Evolutionary conservation across 2,888 invertebrate species (phyloP).

Genomic region (Lasioglossum villosulum): DNA sequence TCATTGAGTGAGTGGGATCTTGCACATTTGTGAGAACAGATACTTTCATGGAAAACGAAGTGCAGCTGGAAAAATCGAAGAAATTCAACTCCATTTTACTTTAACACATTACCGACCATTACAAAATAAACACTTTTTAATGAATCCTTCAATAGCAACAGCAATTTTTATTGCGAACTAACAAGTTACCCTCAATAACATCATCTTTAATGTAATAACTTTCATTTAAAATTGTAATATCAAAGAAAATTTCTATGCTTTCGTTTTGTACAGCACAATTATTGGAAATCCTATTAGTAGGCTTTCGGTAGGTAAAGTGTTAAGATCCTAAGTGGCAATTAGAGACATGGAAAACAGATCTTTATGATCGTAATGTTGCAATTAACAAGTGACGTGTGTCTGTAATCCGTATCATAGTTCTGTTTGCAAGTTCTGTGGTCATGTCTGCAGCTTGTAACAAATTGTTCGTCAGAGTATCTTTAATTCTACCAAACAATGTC

Average conservation of each 20-base stretch:
- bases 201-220: no score
- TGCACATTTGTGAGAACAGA: neutral
- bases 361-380: neutral
- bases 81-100: neutral
- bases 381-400: neutral
- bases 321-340: neutral
- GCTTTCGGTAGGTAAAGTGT: no score
- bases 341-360: neutral
- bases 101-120: no score
- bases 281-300: no score
- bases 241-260: no score
- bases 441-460: neutral
- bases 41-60: neutral
- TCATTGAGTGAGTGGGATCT: neutral
- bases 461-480: no score
- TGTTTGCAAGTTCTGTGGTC: neutral
- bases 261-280: no score
- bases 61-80: neutral
- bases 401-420: neutral
- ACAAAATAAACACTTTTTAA: no score
- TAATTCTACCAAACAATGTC: neutral
- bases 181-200: no score
- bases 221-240: no score
- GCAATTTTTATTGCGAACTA: no score
- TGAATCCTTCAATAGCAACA: no score